Evolutionary conservation across 2,797 vertebrate genomes (phyloP).

Genomic region (Sebastes umbrosus): DNA sequence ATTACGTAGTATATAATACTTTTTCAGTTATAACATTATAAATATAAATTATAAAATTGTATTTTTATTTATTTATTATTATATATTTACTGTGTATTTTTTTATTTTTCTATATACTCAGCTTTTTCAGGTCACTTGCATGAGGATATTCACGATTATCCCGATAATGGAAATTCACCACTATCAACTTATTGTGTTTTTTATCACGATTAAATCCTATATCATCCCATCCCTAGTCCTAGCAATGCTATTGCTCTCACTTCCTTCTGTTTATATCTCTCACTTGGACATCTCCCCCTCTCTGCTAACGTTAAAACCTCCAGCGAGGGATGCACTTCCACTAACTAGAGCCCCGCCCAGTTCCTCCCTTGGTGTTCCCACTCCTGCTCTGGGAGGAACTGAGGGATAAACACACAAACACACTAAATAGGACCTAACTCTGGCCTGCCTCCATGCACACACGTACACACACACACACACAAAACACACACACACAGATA

Average conservation of each 20-base stretch:
- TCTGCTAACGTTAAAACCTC: slow-evolving; percentile 21
- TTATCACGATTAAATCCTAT: too few relatives aligned
- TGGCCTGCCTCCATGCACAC: neutral
- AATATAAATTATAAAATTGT: fast-evolving
- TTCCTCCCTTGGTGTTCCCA: slow-evolving; percentile 19
- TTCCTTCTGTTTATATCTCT: neutral
- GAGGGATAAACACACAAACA: slow-evolving; percentile 31
- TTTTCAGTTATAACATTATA: too few relatives aligned
- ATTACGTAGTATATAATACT: too few relatives aligned
- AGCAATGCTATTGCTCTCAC: neutral
- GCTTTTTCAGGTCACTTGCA: too few relatives aligned
- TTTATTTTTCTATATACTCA: too few relatives aligned
- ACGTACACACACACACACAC: neutral
- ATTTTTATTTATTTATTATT: too few relatives aligned
- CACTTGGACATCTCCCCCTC: neutral
- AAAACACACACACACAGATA: slow-evolving; percentile 17
- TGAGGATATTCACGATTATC: too few relatives aligned
- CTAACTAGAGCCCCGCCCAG: slow-evolving; percentile 16
- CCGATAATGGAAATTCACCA: too few relatives aligned
- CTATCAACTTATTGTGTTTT: too few relatives aligned
- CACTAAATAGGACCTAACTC: slow-evolving; percentile 4
- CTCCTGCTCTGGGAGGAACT: slow-evolving; percentile 33
- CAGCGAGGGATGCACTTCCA: slow-evolving; percentile 16
- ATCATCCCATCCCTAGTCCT: neutral
- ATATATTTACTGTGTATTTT: too few relatives aligned